Base-by-base conservation (phyloP, 2,888 invertebrate species). In the Eurois occulta region DNA sequence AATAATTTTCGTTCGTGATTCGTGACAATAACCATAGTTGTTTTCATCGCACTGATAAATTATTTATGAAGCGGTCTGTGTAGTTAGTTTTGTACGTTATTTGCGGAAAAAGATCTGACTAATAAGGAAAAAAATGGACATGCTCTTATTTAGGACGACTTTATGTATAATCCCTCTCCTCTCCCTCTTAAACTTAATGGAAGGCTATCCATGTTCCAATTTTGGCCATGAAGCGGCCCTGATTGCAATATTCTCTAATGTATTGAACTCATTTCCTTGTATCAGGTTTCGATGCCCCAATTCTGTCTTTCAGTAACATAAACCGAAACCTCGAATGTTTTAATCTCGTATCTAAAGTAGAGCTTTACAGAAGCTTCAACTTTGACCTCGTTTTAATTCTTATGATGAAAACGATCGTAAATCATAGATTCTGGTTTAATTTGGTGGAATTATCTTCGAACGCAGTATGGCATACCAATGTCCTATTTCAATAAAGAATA, bases 331-430 rank as follows among this genome's bases (percentile, higher is more conserved):
- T 48, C 38, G 55, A 60, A 78, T 58, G 66, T 86, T 82, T 73
- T 86, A 83, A 83, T 75, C 77, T 72, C 43, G 35, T 55, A 73
- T 73, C 70, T 73, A 78, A 74, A 82, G 71, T 70, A 58, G n/a
- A 70, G 73, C 68, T 81, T 72, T 69, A 48, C 71, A 62, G 78
- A 74, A 78, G 80, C 75, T 86, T 85, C 86, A 84, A 67, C 77
- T 83, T 77, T 85, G 82, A 73, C 65, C 86, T 86, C 86, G 43
- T 86, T 86, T 75, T 74, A 69, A 66, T 74, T 79, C 48, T 60
- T 69, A 41, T 73, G 64, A 35, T 46, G 52, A 70, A 81, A 74
- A 28, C 13, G 38, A 46, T 81, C 41, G 35, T 52, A 58, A 38
- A n/a, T 28, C 41, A 52, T 60, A 60, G 24, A 66, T 62, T 66